Evolutionary conservation across 2,888 invertebrate genomes (phyloP), one percentile per base, ranked within the genome.

Genomic region (Drosophila mayaguana): DNA sequence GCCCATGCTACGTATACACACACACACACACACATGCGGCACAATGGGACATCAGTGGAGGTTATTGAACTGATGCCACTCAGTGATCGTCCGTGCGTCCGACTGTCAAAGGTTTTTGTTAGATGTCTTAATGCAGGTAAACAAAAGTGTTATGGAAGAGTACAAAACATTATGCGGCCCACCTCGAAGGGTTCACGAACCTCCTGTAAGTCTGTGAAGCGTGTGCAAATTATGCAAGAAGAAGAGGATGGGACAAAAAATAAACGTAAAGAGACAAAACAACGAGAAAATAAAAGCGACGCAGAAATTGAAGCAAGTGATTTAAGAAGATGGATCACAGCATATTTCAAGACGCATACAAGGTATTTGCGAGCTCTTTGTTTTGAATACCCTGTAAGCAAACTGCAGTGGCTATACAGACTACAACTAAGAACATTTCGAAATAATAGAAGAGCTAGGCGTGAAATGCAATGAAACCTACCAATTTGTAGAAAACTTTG

Each of bases 211-310:
- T 75, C 81, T 78, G 40, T 68, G 75, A 86, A 80, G 83, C 87
- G 89, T 84, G 89, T 84, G 81, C 71, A 88, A 86, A 80, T 86
- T 78, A 84, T 83, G 87, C 89, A 84, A 83, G 78, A 74, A 61
- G 36, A 53, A 50, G 42, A 54, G 25, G 43, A 63, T n/a, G n/a
- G 46, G 28, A 57, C 50, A 16, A 16, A 11, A 14, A 36, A 20
- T 1, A 22, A 22, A 3, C 12, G 14, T 16, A 45, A 42, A 28
- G 22, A 36, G 38, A 51, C 32, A 51, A 57, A 43, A 57, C 40
- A 18, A 46, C 22, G 38, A 18, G 28, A 50, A 50, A 53, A 53
- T 14, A 60, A 68, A 63, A 56, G 55, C 71, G 56, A 70, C 61
- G 64, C 67, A 60, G 66, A 72, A 48, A 50, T 78, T 66, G 63